A percentile compares a stretch with the other conserved stretches of the same genome.
These are phyloP conservation scores for Centropus unirufus DNA, from an alignment of 2,113 vertebrate genomes.

Conservation along the genomic window DNA sequence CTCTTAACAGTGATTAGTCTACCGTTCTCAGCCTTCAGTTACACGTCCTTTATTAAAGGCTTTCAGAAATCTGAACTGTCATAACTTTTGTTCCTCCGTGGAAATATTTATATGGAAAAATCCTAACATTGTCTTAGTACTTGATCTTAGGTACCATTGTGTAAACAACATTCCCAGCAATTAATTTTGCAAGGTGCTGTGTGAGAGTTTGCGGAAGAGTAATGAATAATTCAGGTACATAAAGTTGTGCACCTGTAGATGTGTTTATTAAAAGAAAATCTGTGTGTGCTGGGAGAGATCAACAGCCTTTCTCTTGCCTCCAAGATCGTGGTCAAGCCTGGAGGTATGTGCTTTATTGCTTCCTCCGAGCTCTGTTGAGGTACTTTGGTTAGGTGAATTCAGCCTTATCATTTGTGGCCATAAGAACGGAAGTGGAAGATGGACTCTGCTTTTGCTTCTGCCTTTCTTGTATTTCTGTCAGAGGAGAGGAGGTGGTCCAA, in stretches of 20 bases:
- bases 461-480: neutral
- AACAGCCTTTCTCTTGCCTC: neutral
- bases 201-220: neutral
- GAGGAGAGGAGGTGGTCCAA: neutral
- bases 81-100: neutral
- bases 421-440: neutral
- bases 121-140: neutral
- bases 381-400: neutral
- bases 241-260: neutral
- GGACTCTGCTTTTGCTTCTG: neutral
- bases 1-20: neutral
- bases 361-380: neutral
- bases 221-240: neutral
- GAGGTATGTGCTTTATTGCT: neutral
- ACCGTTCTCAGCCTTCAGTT: neutral
- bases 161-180: neutral
- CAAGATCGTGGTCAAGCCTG: neutral
- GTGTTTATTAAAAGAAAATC: neutral
- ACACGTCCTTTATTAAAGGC: neutral
- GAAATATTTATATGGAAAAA: neutral
- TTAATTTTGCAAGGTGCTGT: neutral
- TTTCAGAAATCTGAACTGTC: neutral
- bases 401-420: neutral
- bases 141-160: neutral
- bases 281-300: rapidly evolving